Conservation (phyloP, 2,888 invertebrate species). For the Meteorus cinctellus region DNA sequence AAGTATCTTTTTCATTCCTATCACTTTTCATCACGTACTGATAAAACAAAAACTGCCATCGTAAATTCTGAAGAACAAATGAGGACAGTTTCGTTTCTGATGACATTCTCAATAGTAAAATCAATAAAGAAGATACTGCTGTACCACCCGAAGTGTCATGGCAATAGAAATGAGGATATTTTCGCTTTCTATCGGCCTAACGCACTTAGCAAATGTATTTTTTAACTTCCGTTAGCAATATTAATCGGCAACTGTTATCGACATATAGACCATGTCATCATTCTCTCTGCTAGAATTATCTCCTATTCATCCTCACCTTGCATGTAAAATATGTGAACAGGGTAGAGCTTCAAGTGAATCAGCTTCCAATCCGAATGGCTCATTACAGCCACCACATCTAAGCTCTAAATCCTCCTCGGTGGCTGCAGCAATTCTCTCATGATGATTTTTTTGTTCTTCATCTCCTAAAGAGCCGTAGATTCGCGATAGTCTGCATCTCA, state of each 20-base stretch:
- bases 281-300: not conserved
- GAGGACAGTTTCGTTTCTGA: not conserved
- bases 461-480: slow-evolving; percentile 90
- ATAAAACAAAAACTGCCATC: no score
- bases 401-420: slow-evolving; percentile 83
- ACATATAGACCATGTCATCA: no score
- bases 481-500: slow-evolving; percentile 84
- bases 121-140: no score
- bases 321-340: slow-evolving; percentile 91
- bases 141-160: no score
- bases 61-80: no score
- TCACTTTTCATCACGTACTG: no score
- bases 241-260: not conserved
- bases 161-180: no score
- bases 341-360: slow-evolving; percentile 87
- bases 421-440: slow-evolving; percentile 81
- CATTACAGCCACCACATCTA: slow-evolving; percentile 87
- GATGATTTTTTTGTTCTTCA: slow-evolving; percentile 84
- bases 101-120: no score
- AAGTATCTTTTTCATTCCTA: not conserved
- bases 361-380: slow-evolving; percentile 83
- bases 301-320: slow-evolving; percentile 76
- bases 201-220: no score
- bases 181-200: no score
- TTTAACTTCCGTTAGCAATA: not conserved